Percentiles rank a stretch among this genome's conserved stretches.
Conservation (phyloP, 1,140 invertebrate species). For the Panagrolaimus sp. region DNA sequence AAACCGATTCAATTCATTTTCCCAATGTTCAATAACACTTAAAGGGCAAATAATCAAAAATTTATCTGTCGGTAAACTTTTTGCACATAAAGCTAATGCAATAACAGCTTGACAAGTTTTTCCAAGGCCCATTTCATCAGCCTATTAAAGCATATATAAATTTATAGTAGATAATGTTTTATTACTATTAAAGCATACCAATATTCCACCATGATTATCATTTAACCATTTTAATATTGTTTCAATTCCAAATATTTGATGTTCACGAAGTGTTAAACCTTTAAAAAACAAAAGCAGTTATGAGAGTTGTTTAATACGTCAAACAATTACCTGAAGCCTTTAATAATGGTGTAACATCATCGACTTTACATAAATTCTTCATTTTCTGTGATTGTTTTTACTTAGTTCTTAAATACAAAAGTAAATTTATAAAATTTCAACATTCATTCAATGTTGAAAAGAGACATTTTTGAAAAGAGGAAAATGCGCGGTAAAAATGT, state of each 20-base stretch:
- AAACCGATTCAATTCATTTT: slow-evolving; percentile 59
- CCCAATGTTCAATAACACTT: slow-evolving; percentile 60
- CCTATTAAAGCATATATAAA: too few relatives aligned
- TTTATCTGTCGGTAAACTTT: slow-evolving; percentile 31
- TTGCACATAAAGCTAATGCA: slow-evolving; percentile 51
- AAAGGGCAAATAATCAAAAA: slow-evolving; percentile 59
- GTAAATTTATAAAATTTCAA: too few relatives aligned
- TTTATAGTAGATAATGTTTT: too few relatives aligned
- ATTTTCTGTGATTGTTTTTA: too few relatives aligned
- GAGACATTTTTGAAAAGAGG: too few relatives aligned
- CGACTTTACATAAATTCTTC: too few relatives aligned
- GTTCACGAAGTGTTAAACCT: slow-evolving; percentile 19
- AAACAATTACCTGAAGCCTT: background rate
- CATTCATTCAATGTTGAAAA: too few relatives aligned
- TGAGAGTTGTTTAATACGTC: background rate
- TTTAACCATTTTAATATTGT: slow-evolving; percentile 16
- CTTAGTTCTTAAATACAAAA: too few relatives aligned
- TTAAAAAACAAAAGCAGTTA: background rate
- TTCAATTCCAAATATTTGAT: slow-evolving; percentile 15
- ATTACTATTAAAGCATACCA: too few relatives aligned
- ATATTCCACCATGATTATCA: slow-evolving; percentile 44
- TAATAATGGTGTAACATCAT: slow-evolving; percentile 13
- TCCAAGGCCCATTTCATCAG: slow-evolving; percentile 62
- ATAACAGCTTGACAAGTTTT: slow-evolving; percentile 61
- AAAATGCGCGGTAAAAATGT: too few relatives aligned